These are phyloP conservation scores for Amiota communis DNA, from an alignment of 2,888 invertebrate species.

Conservation along the genomic window DNA sequence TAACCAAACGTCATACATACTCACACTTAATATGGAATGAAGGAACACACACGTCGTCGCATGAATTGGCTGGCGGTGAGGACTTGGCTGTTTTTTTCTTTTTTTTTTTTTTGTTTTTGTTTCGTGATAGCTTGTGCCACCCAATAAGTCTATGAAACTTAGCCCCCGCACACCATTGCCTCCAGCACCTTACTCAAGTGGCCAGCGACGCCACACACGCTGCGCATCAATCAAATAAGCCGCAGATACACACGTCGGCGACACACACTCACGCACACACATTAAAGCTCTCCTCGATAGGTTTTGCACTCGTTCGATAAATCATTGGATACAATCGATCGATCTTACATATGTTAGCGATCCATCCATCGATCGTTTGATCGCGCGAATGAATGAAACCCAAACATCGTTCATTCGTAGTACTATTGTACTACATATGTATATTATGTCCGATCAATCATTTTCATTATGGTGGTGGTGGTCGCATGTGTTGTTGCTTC, in stretches of 20 bases:
- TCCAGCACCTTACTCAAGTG: too few species aligned
- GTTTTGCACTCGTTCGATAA: neutral
- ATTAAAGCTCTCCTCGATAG: neutral
- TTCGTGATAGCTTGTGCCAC: constrained; percentile 7
- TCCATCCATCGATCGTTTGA: neutral
- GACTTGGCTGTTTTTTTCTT: neutral
- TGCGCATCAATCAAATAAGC: constrained; percentile 63
- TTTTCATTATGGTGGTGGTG: constrained; percentile 1
- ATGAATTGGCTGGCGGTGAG: constrained; percentile 3
- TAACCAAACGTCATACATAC: neutral
- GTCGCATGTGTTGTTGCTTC: neutral
- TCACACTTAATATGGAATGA: constrained; percentile 1
- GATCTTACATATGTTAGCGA: neutral
- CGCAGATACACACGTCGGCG: constrained; percentile 39
- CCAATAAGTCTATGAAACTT: neutral
- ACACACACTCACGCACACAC: neutral
- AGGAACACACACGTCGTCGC: constrained; percentile 13
- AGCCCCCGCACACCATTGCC: too few species aligned
- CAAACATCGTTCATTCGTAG: neutral
- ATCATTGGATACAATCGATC: neutral
- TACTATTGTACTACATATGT: too few species aligned
- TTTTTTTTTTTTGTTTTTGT: neutral
- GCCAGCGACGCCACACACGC: constrained; percentile 37
- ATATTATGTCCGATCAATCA: constrained; percentile 16
- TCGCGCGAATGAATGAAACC: neutral